Evolutionary conservation across 2,797 vertebrate species (phyloP), one percentile per base, ranked within the genome.

Genomic region (Atherinosoma microstoma): DNA sequence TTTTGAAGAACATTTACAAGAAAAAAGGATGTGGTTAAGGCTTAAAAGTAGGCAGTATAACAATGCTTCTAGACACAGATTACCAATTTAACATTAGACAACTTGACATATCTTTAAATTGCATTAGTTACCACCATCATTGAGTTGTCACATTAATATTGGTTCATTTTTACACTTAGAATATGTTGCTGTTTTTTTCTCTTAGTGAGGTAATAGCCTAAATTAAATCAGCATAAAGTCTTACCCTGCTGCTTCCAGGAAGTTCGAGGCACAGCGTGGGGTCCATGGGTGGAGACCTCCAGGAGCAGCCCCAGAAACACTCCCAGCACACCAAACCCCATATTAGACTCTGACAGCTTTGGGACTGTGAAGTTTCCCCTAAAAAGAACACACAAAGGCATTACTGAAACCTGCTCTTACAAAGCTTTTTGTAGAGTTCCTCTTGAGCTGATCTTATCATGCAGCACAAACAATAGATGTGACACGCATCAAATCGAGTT

Each of bases 231-330:
- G 11, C 0, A 5, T 24, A 1, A 8, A n/a, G 3, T 12, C 88
- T 93, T 95, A 98, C 98, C 97, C 93, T 95, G 94, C 75, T 95
- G 95, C 71, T 95, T 96, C 97, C 97, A 99, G 24, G 96, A 96
- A 61, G 96, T 96, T 70, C 98, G 94, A 3, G 97, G 96, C 32
- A 95, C 85, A 45, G 90, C 89, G 60, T 94, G 93, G 4, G 97
- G 96, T 13, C 96, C 97, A 22, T 97, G 96, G 0, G 96, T 94
- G 74, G 93, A 87, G 7, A 94, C 93, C 70, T 95, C 94, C 11
- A 98, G 82, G 58, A 96, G 89, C 69, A 97, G 84, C 63, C 91
- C 87, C 85, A 97, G 93, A 80, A 95, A 90, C 9, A 92, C 78
- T 11, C 92, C 95, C 61, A 97, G 90, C 85, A 93, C 76, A 8